Evolutionary conservation across 2,113 vertebrate species (phyloP).

Genomic region (Macaca mulatta): DNA sequence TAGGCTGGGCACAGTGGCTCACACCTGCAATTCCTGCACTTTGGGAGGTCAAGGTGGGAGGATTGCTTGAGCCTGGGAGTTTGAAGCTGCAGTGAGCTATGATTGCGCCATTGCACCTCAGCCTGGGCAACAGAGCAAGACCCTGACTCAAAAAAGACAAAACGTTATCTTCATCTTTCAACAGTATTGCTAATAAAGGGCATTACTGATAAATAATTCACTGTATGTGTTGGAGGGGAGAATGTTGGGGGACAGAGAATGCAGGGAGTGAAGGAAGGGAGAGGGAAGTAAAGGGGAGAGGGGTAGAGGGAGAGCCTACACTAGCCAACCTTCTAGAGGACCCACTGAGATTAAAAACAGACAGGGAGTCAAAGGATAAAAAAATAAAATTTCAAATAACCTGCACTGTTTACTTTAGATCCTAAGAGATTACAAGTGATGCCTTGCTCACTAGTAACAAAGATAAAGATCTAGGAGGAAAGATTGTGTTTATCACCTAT

Average conservation of each 20-base stretch:
- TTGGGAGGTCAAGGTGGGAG: too few relatives aligned
- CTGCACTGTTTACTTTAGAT: constrained; percentile 48
- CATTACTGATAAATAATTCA: neutral
- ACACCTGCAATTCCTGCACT: too few relatives aligned
- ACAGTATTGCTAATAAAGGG: neutral
- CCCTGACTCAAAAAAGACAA: neutral
- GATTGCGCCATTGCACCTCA: too few relatives aligned
- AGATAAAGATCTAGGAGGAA: constrained; percentile 30
- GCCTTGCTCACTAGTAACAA: constrained; percentile 8
- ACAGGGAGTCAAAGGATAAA: neutral
- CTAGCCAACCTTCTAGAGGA: constrained; percentile 4
- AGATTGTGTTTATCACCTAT: neutral
- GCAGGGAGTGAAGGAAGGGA: neutral
- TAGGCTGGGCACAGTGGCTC: too few relatives aligned
- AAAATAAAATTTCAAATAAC: neutral
- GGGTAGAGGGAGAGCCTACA: neutral
- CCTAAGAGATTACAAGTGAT: constrained; percentile 14
- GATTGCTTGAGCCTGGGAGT: too few relatives aligned
- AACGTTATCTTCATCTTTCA: neutral
- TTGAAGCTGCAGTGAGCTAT: too few relatives aligned
- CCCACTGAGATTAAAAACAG: neutral
- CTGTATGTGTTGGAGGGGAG: too few relatives aligned
- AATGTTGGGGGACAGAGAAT: neutral
- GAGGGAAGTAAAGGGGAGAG: neutral
- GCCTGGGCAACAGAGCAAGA: too few relatives aligned